These are phyloP conservation scores for Morbakka virulenta DNA, from an alignment of 30 jellyfish, hydroid and myxozoan genomes.

Conservation along the genomic window DNA sequence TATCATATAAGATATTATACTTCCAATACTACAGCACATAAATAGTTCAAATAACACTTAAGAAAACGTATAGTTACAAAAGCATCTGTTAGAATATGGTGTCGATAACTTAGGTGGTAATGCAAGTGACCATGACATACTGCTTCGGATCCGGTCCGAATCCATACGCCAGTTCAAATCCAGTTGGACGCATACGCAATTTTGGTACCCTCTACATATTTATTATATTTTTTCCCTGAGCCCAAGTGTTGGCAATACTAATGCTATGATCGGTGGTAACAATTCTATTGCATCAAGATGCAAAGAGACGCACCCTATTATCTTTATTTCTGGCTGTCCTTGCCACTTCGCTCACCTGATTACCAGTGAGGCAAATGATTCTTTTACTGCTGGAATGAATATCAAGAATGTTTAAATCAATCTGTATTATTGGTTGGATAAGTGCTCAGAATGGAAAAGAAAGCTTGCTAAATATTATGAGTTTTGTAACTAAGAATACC, in stretches of 20 bases:
- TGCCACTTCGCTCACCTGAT: conserved; percentile 69
- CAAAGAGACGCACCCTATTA: conserved; percentile 1
- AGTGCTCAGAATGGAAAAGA: conserved; percentile 38
- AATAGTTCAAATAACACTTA: too few relatives aligned
- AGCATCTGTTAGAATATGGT: too few relatives aligned
- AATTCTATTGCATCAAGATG: conserved; percentile 55
- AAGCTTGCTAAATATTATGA: conserved; percentile 38
- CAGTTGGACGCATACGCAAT: too few relatives aligned
- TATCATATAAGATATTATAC: too few relatives aligned
- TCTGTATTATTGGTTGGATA: conserved; percentile 44
- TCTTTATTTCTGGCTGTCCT: conserved; percentile 69
- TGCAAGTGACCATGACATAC: too few relatives aligned
- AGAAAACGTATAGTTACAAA: too few relatives aligned
- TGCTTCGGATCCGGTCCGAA: conserved; percentile 57
- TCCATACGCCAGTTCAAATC: too few relatives aligned
- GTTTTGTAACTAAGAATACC: conserved; percentile 37
- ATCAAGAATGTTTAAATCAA: conserved; percentile 31
- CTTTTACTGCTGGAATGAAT: conserved; percentile 25
- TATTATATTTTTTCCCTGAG: too few relatives aligned
- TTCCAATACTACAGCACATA: too few relatives aligned
- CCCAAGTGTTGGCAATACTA: conserved; percentile 61
- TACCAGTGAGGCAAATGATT: conserved; percentile 45
- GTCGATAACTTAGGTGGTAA: too few relatives aligned
- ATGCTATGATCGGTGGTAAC: conserved; percentile 48
- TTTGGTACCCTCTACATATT: too few relatives aligned